Evolutionary conservation across 2,797 vertebrate species (phyloP).

Genomic region (Tympanoctomys barrerae): DNA sequence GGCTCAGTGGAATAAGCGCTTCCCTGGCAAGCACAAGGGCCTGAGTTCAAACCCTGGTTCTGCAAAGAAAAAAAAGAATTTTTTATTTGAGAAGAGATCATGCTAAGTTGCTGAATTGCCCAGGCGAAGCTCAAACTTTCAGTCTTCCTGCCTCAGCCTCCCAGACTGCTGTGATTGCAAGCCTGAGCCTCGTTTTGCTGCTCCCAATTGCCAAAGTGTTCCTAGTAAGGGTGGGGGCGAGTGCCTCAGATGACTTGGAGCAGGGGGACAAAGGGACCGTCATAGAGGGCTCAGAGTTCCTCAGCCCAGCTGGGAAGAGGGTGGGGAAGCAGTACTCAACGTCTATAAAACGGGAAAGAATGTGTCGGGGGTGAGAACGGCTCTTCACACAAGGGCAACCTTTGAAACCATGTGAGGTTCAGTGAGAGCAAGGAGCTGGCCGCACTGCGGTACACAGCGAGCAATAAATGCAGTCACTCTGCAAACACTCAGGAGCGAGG

Average conservation of each 20-base stretch:
- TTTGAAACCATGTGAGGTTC: constrained; percentile 36
- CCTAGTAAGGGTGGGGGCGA: background rate
- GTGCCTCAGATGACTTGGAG: background rate
- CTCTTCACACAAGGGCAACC: constrained; percentile 27
- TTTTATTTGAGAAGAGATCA: background rate
- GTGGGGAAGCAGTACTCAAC: background rate
- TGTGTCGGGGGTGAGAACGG: background rate
- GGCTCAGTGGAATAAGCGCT: too few species aligned
- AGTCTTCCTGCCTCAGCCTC: background rate
- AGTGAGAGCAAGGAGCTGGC: background rate
- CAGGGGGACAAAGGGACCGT: background rate
- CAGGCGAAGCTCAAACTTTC: background rate
- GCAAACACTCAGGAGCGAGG: constrained; percentile 27
- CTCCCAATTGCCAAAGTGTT: background rate
- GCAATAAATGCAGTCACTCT: constrained; percentile 55
- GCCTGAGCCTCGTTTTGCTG: background rate
- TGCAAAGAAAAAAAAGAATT: background rate
- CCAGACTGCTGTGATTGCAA: background rate
- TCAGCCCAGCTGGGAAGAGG: background rate
- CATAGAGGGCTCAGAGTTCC: background rate
- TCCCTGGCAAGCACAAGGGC: too few species aligned
- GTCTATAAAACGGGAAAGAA: background rate
- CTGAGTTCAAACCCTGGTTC: too few species aligned
- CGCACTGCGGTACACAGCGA: background rate
- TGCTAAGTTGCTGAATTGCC: background rate